Evolutionary conservation across 2,888 invertebrate species (phyloP), one percentile per base, ranked within the genome.

Genomic region (Nomada fucata): DNA sequence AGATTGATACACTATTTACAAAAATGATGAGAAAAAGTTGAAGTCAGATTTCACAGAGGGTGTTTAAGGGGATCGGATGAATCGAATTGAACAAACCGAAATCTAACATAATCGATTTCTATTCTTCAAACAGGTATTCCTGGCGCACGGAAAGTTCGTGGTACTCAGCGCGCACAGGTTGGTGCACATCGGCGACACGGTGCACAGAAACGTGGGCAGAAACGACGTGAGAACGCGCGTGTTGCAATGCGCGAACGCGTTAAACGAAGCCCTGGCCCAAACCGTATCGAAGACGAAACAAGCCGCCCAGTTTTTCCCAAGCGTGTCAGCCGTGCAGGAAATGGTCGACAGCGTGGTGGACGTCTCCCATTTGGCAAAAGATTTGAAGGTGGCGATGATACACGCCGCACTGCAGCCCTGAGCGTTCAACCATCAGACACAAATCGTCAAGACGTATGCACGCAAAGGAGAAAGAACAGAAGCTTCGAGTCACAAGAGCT

Each of bases 101-200:
- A 13, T 47, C 47, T 20, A 55, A n/a, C 55, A 23, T 55, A 7
- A 55, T n/a, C 55, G 1, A 5, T 55, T 20, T 20, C 1, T 0
- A 26, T 69, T 59, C 4, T 57, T 23, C 57, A 26, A 29, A 57
- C 84, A 93, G 93, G 93, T 96, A 84, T 98, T 98, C 94, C 96
- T 99, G 70, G 98, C 98, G 18, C 97, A 98, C 93, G 97, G 98
- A 71, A 99, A 99, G 94, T 98, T 98, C 94, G 98, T 99, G 13
- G 97, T 99, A 52, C 95, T 99, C 67, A 97, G 97, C 92, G 98
- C 98, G 42, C 98, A 99, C 92, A 97, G 98, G 93, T 95, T 99
- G 91, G 98, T 99, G 26, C 97, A 98, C 92, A 98, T 98, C 82
- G 98, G 98, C 69, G 99, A 99, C 94, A 98, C 97, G 67, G 97